Percentiles rank a stretch among this genome's conserved stretches.
phyloP scores from a whole-genome alignment of 2,113 vertebrate genomes.

The Clarias magur region DNA sequence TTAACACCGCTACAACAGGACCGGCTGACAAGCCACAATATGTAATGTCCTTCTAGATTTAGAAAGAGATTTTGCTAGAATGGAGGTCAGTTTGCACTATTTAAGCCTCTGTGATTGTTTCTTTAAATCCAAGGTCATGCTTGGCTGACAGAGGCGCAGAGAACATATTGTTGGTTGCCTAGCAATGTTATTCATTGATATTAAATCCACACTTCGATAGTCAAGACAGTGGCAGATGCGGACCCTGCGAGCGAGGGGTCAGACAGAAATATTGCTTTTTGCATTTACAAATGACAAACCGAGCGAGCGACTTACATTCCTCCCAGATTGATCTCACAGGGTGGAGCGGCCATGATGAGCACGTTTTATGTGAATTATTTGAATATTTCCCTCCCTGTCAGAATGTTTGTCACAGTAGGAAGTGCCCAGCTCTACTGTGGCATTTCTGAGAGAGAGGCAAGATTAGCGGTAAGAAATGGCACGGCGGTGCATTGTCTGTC shows the following conservation, averaged over 20 bases:
- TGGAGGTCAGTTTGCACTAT: slow-evolving; percentile 56
- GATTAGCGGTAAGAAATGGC: slow-evolving; percentile 58
- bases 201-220: slow-evolving; percentile 71
- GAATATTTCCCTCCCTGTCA: slow-evolving; percentile 59
- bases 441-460: slow-evolving; percentile 48
- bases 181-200: slow-evolving; percentile 76
- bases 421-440: slow-evolving; percentile 45
- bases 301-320: slow-evolving; percentile 57
- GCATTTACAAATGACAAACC: slow-evolving; percentile 73
- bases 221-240: slow-evolving; percentile 62
- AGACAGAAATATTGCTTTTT: slow-evolving; percentile 74
- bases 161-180: slow-evolving; percentile 70
- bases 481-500: slow-evolving; percentile 50
- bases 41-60: slow-evolving; percentile 49
- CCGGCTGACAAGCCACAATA: slow-evolving; percentile 45
- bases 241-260: slow-evolving; percentile 67
- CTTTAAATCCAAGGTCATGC: slow-evolving; percentile 73
- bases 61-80: slow-evolving; percentile 47
- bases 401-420: slow-evolving; percentile 58
- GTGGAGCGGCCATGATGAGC: slow-evolving; percentile 63
- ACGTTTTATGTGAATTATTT: slow-evolving; percentile 59
- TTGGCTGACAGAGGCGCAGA: slow-evolving; percentile 60
- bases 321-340: slow-evolving; percentile 61
- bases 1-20: slow-evolving; percentile 41
- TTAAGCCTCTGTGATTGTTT: slow-evolving; percentile 73